phyloP scores from a whole-genome alignment of 2,888 invertebrate genomes.

The Temnothorax unifasciatus region DNA sequence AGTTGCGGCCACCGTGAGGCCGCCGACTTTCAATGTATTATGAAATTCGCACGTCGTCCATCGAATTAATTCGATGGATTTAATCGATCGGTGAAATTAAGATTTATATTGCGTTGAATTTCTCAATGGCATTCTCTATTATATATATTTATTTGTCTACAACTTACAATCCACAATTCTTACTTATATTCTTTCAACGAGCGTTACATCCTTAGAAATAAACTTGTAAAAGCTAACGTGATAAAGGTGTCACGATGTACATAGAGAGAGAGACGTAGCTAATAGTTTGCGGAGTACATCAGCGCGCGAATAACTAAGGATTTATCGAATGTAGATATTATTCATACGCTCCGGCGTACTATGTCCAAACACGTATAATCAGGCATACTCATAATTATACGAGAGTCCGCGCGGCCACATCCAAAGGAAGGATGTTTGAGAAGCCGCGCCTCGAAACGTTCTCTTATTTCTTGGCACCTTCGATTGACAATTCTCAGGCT shows the following conservation, averaged over 20 bases:
- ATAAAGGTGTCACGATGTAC: slow-evolving; percentile 28
- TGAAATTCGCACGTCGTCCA: slow-evolving; percentile 47
- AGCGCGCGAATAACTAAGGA: slow-evolving; percentile 24
- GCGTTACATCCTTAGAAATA: background rate
- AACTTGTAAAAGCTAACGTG: background rate
- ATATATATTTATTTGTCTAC: background rate
- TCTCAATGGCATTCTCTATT: background rate
- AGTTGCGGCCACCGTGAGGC: slow-evolving; percentile 23
- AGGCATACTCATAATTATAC: slow-evolving; percentile 71
- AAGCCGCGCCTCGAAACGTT: slow-evolving; percentile 84
- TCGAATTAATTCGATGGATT: background rate
- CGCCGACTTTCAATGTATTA: slow-evolving; percentile 58
- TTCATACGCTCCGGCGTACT: slow-evolving; percentile 22
- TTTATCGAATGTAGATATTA: slow-evolving; percentile 23
- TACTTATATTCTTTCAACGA: background rate
- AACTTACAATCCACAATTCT: background rate
- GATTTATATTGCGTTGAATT: background rate
- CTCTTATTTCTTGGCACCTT: slow-evolving; percentile 81
- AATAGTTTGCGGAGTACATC: slow-evolving; percentile 21
- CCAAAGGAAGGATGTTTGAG: slow-evolving; percentile 85
- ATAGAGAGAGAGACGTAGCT: background rate
- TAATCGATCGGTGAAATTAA: background rate
- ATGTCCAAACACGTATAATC: slow-evolving; percentile 50
- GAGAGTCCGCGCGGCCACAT: slow-evolving; percentile 72
- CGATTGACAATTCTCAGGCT: slow-evolving; percentile 85